phyloP scores from a whole-genome alignment of 2,797 vertebrate genomes.

The Phrynocephalus guinanensis region DNA sequence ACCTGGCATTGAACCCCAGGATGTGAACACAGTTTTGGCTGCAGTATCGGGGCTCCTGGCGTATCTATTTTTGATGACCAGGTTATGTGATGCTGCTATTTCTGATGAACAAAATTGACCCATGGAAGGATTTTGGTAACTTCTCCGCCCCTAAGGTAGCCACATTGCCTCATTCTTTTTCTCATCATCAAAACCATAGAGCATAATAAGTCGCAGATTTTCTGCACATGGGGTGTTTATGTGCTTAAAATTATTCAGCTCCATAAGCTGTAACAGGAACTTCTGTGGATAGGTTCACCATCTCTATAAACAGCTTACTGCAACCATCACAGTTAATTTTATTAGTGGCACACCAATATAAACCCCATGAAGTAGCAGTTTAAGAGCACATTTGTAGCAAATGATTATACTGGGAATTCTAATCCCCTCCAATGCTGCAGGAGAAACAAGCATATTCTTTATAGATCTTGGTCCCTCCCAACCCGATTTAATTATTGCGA shows the following conservation, averaged over 20 bases:
- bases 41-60: too few relatives aligned
- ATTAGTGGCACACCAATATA: constrained; percentile 64
- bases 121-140: constrained; percentile 31
- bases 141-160: background rate
- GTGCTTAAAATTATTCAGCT: constrained; percentile 57
- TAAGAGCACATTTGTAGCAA: constrained; percentile 62
- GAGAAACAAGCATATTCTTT: constrained; percentile 38
- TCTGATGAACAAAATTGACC: background rate
- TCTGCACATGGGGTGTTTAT: constrained; percentile 51
- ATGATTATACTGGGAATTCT: constrained; percentile 62
- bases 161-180: constrained; percentile 27
- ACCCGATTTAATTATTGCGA: constrained; percentile 53
- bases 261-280: constrained; percentile 57
- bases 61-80: background rate
- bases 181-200: constrained; percentile 53
- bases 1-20: too few relatives aligned
- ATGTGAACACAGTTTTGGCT: too few relatives aligned
- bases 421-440: constrained; percentile 47
- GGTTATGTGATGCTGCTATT: background rate
- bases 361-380: constrained; percentile 60
- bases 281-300: constrained; percentile 68
- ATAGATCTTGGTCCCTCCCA: constrained; percentile 15
- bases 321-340: constrained; percentile 73
- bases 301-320: constrained; percentile 71
- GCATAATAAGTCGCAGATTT: constrained; percentile 51